Evolutionary conservation across 2,888 invertebrate genomes (phyloP), one percentile per base, ranked within the genome.

Genomic region (Lobophora halterata): DNA sequence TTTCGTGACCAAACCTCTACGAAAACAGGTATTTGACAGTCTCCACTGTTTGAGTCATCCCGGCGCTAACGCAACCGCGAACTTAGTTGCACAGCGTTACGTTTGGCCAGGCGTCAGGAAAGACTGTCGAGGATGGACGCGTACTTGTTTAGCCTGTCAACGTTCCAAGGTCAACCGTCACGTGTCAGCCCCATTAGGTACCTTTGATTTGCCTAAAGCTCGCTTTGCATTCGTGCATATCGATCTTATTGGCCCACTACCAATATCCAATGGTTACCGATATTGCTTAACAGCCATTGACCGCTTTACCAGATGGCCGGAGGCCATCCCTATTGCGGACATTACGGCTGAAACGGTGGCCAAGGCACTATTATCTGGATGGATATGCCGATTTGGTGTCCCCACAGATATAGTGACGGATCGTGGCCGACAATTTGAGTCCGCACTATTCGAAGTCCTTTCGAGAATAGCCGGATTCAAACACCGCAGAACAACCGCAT

Each of bases 231-330:
- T 7, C 8, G 25, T 26, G 8, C 25, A 26, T 8, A 26, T 26
- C 2, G 25, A 26, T 8, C 18, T 27, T 2, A 27, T 27, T n/a
- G 27, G 27, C 6, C 27, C 18, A 5, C 16, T 27, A 17, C 27
- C 27, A 12, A 27, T 27, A 6, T 27, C 27, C 0, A 27, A 27
- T 11, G 54, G 49, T 10, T 42, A 25, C 20, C 25, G 37, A 3
- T 44, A 35, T 13, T 37, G 37, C 30, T 23, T 76, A 0, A 73
- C 70, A 0, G 44, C 48, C 17, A 45, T 65, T 5, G 61, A 68
- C 26, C 33, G 61, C 3, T 61, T 52, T 36, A 61, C 71, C 1
- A 43, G 67, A 8, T 70, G 73, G 71, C 57, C 64, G 5, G 69
- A 69, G 41, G 64, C 55, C 1, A 34, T 55, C 3, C 69, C 72